Evolutionary conservation across 92 coral and sea anemone species (phyloP).

Genomic region (Heliopora coerulea): DNA sequence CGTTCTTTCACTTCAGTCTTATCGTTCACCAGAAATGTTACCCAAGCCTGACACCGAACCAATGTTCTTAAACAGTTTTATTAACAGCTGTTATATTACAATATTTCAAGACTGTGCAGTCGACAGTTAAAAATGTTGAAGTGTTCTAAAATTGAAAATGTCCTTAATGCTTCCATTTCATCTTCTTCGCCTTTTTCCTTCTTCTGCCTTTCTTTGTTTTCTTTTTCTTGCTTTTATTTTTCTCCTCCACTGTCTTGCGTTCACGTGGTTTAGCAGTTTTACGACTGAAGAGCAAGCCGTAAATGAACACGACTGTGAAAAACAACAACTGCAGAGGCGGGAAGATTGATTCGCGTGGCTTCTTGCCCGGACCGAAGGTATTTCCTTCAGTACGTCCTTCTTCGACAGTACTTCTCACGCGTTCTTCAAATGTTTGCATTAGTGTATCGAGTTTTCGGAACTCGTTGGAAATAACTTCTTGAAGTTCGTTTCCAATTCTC

Average conservation of each 20-base stretch:
- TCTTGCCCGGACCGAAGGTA: background rate
- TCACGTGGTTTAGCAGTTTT: background rate
- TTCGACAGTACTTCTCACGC: background rate
- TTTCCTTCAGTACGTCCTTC: background rate
- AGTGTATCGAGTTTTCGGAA: background rate
- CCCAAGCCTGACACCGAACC: too few species aligned
- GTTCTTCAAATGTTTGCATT: background rate
- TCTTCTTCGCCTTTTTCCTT: slow-evolving; percentile 2
- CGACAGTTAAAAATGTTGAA: too few species aligned
- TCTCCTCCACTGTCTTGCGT: background rate
- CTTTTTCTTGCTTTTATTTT: background rate
- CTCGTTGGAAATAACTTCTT: background rate
- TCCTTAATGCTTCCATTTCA: background rate
- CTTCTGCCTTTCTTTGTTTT: background rate
- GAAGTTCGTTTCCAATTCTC: background rate
- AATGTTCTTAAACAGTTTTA: too few species aligned
- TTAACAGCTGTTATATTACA: too few species aligned
- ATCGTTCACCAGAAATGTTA: too few species aligned
- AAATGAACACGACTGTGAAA: background rate
- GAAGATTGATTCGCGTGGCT: slow-evolving; percentile 1
- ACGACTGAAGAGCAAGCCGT: slow-evolving; percentile 1
- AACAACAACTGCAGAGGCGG: background rate
- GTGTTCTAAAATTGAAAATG: too few species aligned
- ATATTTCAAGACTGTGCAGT: too few species aligned
- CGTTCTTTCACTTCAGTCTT: too few species aligned